Evolutionary conservation across 2,113 vertebrate genomes (phyloP).

Genomic region (Orcinus orca): DNA sequence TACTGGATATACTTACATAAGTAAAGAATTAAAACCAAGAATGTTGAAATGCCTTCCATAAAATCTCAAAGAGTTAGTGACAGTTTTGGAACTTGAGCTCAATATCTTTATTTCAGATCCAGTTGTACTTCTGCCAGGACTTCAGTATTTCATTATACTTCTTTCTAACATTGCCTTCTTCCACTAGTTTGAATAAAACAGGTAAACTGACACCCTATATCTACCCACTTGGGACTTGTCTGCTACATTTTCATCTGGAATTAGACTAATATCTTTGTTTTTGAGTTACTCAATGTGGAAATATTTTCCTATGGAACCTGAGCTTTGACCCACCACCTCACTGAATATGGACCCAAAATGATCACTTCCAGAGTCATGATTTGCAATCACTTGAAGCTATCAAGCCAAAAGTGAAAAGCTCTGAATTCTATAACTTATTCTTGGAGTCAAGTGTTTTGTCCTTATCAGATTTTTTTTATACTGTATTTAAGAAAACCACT

Average conservation of each 20-base stretch:
- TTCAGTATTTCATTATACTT: not conserved
- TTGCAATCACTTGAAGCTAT: not conserved
- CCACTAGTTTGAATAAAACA: not conserved
- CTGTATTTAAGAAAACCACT: slow-evolving; percentile 72
- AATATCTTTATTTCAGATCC: not conserved
- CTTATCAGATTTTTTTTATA: slow-evolving; percentile 56
- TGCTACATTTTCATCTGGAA: not conserved
- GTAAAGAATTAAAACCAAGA: not conserved
- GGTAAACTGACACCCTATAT: not conserved
- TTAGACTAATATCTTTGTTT: not conserved
- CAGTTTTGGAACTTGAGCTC: not conserved
- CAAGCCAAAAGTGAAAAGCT: slow-evolving; percentile 62
- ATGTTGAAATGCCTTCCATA: not conserved
- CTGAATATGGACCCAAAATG: not conserved
- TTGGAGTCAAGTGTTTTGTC: slow-evolving; percentile 59
- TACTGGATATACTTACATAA: not conserved
- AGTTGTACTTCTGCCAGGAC: not conserved
- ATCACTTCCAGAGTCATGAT: not conserved
- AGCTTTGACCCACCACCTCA: not conserved
- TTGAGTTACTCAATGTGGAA: not conserved
- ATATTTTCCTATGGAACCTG: not conserved
- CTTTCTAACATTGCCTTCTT: not conserved
- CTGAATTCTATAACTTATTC: slow-evolving; percentile 51
- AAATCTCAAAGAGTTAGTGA: not conserved
- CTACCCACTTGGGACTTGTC: not conserved